phyloP scores from a whole-genome alignment of 2,888 invertebrate species.

The Mesorhabditis belari region DNA sequence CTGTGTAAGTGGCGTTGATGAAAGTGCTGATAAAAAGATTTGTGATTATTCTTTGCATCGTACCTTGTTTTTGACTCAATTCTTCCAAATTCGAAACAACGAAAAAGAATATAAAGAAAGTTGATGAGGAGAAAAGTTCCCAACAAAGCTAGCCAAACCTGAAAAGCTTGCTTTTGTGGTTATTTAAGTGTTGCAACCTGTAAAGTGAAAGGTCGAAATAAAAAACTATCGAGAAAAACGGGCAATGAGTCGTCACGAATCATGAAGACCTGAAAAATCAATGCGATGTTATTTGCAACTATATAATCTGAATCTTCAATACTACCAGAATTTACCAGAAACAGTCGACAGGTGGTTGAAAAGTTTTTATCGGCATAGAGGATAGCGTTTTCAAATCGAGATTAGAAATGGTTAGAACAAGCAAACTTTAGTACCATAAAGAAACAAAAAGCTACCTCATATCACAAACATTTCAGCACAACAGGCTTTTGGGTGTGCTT shows the following conservation, averaged over 20 bases:
- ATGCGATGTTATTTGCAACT: no score
- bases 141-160: not conserved
- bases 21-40: not conserved
- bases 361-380: no score
- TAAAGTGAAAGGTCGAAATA: not conserved
- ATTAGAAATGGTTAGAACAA: no score
- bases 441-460: no score
- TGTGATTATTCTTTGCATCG: not conserved
- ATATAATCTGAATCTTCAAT: no score
- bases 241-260: not conserved
- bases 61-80: not conserved
- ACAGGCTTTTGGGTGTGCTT: no score
- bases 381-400: no score
- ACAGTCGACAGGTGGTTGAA: no score
- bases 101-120: not conserved
- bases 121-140: not conserved
- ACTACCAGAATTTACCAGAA: no score
- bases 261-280: not conserved
- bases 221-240: not conserved
- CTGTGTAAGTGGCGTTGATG: not conserved
- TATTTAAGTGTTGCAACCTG: not conserved
- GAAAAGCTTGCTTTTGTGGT: not conserved
- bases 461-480: no score
- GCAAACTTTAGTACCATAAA: no score
- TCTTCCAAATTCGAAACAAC: not conserved